phyloP scores from a whole-genome alignment of 2,888 invertebrate species.

The Lepidochrysops patricia region DNA sequence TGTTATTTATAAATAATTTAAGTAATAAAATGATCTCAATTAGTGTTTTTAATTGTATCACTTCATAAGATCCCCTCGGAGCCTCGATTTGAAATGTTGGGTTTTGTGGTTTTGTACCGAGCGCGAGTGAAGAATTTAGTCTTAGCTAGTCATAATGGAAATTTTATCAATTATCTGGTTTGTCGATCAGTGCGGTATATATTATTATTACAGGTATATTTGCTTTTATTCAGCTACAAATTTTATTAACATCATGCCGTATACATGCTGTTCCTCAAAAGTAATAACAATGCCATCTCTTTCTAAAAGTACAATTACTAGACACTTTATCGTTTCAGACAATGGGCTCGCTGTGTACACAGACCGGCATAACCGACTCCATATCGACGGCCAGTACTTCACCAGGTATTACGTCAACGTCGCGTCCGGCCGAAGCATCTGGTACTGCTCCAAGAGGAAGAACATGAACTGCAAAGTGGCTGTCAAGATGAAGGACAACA shows the following conservation, averaged over 20 bases:
- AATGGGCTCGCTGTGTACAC: neutral
- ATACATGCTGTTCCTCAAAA: too few species aligned
- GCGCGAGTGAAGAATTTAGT: too few species aligned
- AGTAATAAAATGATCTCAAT: neutral
- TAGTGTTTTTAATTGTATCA: neutral
- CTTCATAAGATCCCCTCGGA: too few species aligned
- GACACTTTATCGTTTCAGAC: neutral
- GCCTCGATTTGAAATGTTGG: too few species aligned
- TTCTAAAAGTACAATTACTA: neutral
- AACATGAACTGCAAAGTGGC: slow-evolving; percentile 12
- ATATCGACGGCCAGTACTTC: neutral
- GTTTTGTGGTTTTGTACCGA: too few species aligned
- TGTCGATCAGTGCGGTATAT: too few species aligned
- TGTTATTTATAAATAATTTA: neutral
- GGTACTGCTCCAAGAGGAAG: slow-evolving; percentile 18
- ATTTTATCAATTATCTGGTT: too few species aligned
- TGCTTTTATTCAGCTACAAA: too few species aligned
- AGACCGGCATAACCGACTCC: neutral
- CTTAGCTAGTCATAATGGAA: too few species aligned
- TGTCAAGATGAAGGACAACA: slow-evolving; percentile 32
- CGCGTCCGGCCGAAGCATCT: slow-evolving; percentile 16
- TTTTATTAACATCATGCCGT: too few species aligned
- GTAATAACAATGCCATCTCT: too few species aligned
- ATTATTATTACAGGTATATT: too few species aligned
- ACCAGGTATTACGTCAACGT: slow-evolving; percentile 8